Base-by-base conservation (phyloP, 2,888 invertebrate species). In the Euplagia quadripunctaria region DNA sequence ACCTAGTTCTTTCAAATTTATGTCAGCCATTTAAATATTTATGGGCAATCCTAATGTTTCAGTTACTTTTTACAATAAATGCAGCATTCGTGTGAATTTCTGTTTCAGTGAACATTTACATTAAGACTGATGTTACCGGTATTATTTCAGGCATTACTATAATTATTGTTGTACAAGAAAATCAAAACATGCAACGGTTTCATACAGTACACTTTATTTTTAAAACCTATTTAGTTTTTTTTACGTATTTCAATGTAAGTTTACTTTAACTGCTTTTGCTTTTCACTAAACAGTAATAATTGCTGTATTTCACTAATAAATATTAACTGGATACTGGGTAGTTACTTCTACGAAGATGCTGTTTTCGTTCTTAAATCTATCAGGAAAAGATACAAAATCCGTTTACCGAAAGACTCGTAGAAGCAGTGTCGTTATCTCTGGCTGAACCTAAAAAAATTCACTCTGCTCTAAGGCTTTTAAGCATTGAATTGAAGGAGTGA, bases 11-110 rank as follows among this genome's bases (percentile, higher is more conserved):
- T 73, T 70, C 63, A 73, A 73, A 73, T 70, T 73, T 70, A 73
- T 73, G 70, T 63, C 70, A 70, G 66, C 61, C 52, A 66, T 71
- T 63, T 73, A 65, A 73, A 73, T 70, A 73, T 73, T 70, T 70
- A 73, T 70, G 9, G 12, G 31, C 31, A 12, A 66, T 70, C 64
- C 63, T 55, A 65, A 63, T 63, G 70, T 66, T 66, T 67, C 43
- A 61, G 43, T 66, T 63, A 43, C 31, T 51, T 63, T 66, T 66
- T 66, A 61, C 70, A 70, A 58, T 58, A 58, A 68, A 43, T 70
- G 70, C 51, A 73, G 73, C 75, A 71, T 68, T 66, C 14, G 20
- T 68, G 58, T 55, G 70, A 58, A 68, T 63, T 65, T 67, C 70
- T 70, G 68, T 66, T 51, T 64, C 17, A 46, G 51, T 63, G 51